Evolutionary conservation across 1,140 invertebrate genomes (phyloP), one percentile per base, ranked within the genome.

Genomic region (Belonocnema kinseyi): DNA sequence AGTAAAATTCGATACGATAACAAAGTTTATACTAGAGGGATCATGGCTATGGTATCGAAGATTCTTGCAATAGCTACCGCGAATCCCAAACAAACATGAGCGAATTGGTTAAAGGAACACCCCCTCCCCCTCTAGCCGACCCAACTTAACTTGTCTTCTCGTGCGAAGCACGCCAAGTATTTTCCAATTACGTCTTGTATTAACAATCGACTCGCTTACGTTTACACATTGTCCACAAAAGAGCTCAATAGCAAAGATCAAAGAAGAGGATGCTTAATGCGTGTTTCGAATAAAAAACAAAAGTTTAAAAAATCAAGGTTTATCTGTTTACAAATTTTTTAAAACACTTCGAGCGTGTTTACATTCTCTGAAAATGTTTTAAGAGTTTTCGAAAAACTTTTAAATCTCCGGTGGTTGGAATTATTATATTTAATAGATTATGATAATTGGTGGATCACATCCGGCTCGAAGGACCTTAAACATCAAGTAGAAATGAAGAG

Each of bases 101-200:
- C 75, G 74, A 81, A 83, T 80, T 78, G 76, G 74, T 80, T 75
- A 72, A 52, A 72, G 72, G 56, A 72, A 53, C 16, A 10, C 6
- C 61, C 40, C 61, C 33, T n/a, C 26, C 33, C 61, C 61, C n/a
- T 50, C 58, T 16, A n/a, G n/a, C n/a, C n/a, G 21, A 1, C 21
- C 21, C 21, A 26, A 26, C 21, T 26, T 12, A 51, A 72, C 2
- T 26, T 46, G 51, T 61, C 73, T 70, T n/a, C 51, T 56, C 58
- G 73, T 21, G 56, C 79, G 53, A 82, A 72, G 79, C 79, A 81
- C 77, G 83, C 82, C 83, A 85, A 88, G 82, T 85, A 88, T 86
- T 86, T 86, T 86, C 79, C 82, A 86, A 88, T 87, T 88, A 87
- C 85, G 80, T 84, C 85, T 86, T 85, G 80, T 83, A 81, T 85